Evolutionary conservation across 2,113 vertebrate genomes (phyloP), one percentile per base, ranked within the genome.

Genomic region (Nerophis lumbriciformis): DNA sequence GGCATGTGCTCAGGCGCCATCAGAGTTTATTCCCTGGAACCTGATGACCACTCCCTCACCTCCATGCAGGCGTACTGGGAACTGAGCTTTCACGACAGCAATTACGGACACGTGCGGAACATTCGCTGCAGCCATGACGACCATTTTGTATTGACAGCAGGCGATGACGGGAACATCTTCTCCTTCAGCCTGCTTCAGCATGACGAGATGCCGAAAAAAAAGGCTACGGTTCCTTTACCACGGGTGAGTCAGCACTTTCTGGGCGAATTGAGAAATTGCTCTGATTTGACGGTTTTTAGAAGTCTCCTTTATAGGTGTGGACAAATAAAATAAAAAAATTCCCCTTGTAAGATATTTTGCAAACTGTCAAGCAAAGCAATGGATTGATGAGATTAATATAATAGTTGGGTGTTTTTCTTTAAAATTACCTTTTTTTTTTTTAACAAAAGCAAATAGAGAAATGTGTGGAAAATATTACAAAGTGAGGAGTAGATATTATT

Each of bases 161-260:
- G 93, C 53, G 90, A 86, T 56, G 97, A 99, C 14, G 90, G 95
- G 39, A 99, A 98, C 82, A 95, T 99, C 80, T 98, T 99, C 79
- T 83, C 88, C 50, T 95, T 95, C 65, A 84, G 74, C 48, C 49
- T 95, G 58, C 77, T 86, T 53, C 88, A 91, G 72, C 78, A 83
- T 48, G 89, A 91, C 51, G 82, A 90, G 49, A 67, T 83, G 16
- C 65, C 80, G 15, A 71, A 82, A 21, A 57, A 57, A 42, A 90
- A 68, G 69, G 89, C 91, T 48, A 78, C 63, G 76, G 80, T 97
- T 8, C 94, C 94, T 1, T 87, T 88, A 47, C 92, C 94, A 35
- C 87, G 89, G 86, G 93, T 97, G 76, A 73, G 91, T 60, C 6
- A 13, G 38, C 13, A 54, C 53, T 54, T 54, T n/a, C 36, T 10